phyloP scores from a whole-genome alignment of 2,888 invertebrate species.

The Bugula neritina region DNA sequence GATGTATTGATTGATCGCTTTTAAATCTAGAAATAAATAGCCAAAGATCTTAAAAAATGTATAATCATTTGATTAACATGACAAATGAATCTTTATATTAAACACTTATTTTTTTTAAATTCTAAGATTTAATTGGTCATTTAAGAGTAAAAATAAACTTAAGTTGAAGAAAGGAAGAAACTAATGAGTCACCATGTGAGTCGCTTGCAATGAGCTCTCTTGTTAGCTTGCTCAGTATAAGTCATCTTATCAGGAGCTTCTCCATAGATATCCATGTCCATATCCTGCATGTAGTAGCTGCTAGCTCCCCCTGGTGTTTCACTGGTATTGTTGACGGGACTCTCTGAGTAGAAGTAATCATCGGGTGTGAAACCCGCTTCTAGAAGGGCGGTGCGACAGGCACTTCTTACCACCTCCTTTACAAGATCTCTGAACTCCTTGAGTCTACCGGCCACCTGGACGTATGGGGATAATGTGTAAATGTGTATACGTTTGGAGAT shows the following conservation, averaged over 20 bases:
- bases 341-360: slow-evolving; percentile 57
- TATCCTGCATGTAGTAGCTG: slow-evolving; percentile 50
- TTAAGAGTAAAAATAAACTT: no score
- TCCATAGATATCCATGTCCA: slow-evolving; percentile 53
- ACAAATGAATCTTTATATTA: no score
- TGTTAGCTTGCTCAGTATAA: slow-evolving; percentile 79
- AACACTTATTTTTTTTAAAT: no score
- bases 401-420: slow-evolving; percentile 62
- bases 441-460: slow-evolving; percentile 50
- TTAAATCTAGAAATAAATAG: no score
- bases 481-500: no score
- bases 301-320: slow-evolving; percentile 49
- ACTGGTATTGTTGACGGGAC: slow-evolving; percentile 32
- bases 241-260: slow-evolving; percentile 64
- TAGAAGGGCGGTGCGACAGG: slow-evolving; percentile 70
- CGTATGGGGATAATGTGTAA: not conserved
- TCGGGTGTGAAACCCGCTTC: slow-evolving; percentile 73
- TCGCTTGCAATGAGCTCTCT: slow-evolving; percentile 71
- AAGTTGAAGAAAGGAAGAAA: no score
- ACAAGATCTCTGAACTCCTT: slow-evolving; percentile 55
- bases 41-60: no score
- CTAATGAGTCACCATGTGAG: slow-evolving; percentile 70
- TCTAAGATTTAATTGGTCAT: no score
- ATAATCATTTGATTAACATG: no score
- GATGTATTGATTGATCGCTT: no score